phyloP scores from a whole-genome alignment of 2,797 vertebrate species.

The Eulemur mongoz region DNA sequence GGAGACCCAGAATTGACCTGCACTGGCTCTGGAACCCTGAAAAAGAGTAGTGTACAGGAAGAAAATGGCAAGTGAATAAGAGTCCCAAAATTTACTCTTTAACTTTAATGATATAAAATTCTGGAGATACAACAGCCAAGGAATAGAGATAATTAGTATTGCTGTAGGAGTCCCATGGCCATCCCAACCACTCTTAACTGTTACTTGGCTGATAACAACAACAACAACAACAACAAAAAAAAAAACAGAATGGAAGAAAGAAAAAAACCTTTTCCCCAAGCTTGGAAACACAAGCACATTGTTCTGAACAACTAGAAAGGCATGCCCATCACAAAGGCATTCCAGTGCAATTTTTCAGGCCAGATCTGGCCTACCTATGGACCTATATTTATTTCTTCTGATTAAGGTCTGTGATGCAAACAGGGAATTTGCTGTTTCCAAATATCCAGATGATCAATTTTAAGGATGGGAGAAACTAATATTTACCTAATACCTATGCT shows the following conservation, averaged over 20 bases:
- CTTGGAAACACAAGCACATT: background rate
- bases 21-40: background rate
- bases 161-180: background rate
- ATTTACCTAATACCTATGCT: background rate
- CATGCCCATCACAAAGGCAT: background rate
- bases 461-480: background rate
- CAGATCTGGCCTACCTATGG: background rate
- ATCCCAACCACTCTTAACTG: background rate
- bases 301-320: background rate
- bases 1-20: background rate
- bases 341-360: background rate
- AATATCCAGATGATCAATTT: background rate
- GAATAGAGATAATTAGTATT: background rate
- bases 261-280: background rate
- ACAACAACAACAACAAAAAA: too few relatives aligned
- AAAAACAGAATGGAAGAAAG: too few relatives aligned
- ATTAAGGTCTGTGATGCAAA: background rate
- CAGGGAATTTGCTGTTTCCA: background rate
- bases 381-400: background rate
- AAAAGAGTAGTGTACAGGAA: background rate
- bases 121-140: background rate
- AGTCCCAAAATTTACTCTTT: background rate
- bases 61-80: background rate
- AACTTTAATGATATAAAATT: background rate
- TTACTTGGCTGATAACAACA: background rate